Percentiles rank a stretch among this genome's conserved stretches.
Evolutionary conservation across 1,140 invertebrate species (phyloP).

Genomic region (Bombus turneri): DNA sequence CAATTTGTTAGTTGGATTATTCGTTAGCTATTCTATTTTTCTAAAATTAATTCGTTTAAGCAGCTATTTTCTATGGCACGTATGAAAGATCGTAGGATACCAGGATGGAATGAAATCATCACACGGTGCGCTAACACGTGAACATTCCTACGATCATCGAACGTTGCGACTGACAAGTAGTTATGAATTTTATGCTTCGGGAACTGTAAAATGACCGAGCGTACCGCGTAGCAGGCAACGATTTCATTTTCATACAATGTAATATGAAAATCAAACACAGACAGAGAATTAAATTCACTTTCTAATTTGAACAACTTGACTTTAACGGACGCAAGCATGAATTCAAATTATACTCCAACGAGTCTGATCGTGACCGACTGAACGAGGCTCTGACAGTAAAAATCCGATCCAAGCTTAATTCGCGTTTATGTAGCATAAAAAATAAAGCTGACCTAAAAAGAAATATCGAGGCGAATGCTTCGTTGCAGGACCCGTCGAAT

Average conservation of each 20-base stretch:
- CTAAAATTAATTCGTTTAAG: neutral
- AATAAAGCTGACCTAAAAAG: too few relatives aligned
- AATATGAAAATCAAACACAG: neutral
- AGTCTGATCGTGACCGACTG: too few relatives aligned
- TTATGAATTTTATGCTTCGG: slow-evolving; percentile 13
- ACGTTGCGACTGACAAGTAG: neutral
- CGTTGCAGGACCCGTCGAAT: slow-evolving; percentile 13
- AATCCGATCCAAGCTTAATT: neutral
- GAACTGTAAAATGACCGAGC: slow-evolving; percentile 5
- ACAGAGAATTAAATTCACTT: too few relatives aligned
- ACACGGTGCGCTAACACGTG: neutral
- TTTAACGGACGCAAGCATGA: too few relatives aligned
- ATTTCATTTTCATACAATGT: neutral
- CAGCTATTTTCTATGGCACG: neutral
- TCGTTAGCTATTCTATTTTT: neutral
- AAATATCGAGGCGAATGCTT: neutral
- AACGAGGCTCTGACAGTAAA: too few relatives aligned
- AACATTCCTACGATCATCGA: neutral
- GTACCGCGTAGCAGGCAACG: neutral
- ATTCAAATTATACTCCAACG: too few relatives aligned
- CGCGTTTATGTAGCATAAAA: neutral
- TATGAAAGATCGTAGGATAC: neutral
- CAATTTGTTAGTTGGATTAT: neutral
- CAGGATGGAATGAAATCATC: neutral
- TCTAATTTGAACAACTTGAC: too few relatives aligned